Conservation (phyloP, 2,113 vertebrate genomes). For the Hippocampus zosterae region DNA sequence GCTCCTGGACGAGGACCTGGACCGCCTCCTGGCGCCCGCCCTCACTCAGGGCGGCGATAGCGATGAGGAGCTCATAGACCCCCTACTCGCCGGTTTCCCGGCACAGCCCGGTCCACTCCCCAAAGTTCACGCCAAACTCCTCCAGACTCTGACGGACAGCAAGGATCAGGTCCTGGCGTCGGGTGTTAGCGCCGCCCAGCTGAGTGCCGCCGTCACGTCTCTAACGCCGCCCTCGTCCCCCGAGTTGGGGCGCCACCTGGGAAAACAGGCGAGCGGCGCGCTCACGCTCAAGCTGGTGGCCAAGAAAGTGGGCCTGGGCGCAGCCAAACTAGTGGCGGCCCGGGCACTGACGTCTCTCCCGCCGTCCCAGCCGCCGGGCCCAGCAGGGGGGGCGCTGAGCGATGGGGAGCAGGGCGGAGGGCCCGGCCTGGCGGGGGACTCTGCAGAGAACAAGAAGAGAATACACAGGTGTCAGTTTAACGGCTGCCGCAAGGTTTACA, state of each 20-base stretch:
- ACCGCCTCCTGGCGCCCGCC: conserved; percentile 83
- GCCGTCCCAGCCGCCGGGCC: conserved; percentile 78
- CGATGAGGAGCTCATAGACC: conserved; percentile 81
- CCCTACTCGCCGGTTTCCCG: conserved; percentile 77
- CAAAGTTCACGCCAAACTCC: conserved; percentile 80
- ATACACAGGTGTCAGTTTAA: conserved; percentile 98
- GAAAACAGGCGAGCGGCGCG: conserved; percentile 86
- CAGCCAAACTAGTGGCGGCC: conserved; percentile 80
- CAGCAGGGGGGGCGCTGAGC: conserved; percentile 71
- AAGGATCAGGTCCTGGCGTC: conserved; percentile 80
- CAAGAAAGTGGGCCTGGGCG: conserved; percentile 85
- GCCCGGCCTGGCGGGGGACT: conserved; percentile 75
- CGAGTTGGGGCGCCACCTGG: conserved; percentile 90
- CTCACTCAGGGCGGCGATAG: conserved; percentile 79
- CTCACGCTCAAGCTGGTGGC: conserved; percentile 91
- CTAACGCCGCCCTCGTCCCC: conserved; percentile 95
- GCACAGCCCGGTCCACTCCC: conserved; percentile 79
- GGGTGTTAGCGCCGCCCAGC: conserved; percentile 86
- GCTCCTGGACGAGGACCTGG: conserved; percentile 89
- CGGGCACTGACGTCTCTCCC: conserved; percentile 72
- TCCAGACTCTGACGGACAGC: conserved; percentile 70
- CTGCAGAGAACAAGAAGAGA: conserved; percentile 95
- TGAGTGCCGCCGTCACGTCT: conserved; percentile 92
- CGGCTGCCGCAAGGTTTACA: conserved; percentile 98
- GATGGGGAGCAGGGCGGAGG: conserved; percentile 58